phyloP scores from a whole-genome alignment of 2,797 vertebrate species.

The Tamandua tetradactyla region DNA sequence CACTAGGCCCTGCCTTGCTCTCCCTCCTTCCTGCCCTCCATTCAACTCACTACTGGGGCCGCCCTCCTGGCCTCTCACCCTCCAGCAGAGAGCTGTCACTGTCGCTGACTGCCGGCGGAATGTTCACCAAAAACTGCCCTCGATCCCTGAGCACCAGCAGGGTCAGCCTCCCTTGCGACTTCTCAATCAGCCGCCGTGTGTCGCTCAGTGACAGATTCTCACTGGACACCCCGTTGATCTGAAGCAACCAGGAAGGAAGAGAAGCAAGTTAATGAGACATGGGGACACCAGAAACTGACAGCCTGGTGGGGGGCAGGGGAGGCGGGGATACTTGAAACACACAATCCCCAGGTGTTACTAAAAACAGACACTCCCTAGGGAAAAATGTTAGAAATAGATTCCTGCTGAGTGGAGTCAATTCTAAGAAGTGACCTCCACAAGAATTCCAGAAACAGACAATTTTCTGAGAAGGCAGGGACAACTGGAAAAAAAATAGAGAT shows the following conservation, averaged over 20 bases:
- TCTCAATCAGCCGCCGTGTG: constrained; percentile 94
- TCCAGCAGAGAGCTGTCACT: constrained; percentile 91
- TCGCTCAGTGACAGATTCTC: constrained; percentile 95
- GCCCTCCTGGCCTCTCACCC: constrained; percentile 84
- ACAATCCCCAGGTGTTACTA: background rate
- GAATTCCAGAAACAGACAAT: background rate
- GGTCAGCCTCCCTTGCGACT: constrained; percentile 91
- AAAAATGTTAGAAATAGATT: background rate
- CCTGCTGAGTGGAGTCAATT: background rate
- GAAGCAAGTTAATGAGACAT: rapidly evolving
- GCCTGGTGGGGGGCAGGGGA: background rate
- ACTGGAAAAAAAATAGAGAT: background rate
- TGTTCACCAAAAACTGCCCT: constrained; percentile 93
- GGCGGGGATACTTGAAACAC: constrained; percentile 15
- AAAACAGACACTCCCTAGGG: background rate
- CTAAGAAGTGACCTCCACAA: background rate
- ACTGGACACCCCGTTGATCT: constrained; percentile 97
- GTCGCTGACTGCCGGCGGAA: constrained; percentile 90
- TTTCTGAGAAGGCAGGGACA: background rate
- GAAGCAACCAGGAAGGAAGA: background rate
- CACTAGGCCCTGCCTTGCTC: background rate
- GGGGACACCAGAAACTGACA: background rate
- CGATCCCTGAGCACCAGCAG: constrained; percentile 93
- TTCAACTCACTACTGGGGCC: background rate
- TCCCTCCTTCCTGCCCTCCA: rapidly evolving